Conservation (phyloP, 2,113 vertebrate genomes). For the Accipiter virgatus region DNA sequence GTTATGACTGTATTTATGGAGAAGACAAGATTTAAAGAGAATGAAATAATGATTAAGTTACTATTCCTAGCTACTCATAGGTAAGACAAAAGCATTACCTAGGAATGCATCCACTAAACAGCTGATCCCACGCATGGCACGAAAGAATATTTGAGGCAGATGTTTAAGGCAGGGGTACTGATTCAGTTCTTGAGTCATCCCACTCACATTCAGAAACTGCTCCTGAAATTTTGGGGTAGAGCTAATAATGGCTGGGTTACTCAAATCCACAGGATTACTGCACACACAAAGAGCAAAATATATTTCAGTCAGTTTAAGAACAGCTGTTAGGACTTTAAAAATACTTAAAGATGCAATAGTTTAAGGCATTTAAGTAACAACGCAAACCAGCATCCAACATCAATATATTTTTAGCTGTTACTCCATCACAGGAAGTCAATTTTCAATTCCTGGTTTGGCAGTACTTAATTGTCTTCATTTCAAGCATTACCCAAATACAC, state of each 20-base stretch:
- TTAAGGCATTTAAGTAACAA: background rate
- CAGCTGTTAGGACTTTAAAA: background rate
- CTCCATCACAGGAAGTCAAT: background rate
- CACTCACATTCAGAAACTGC: constrained; percentile 91
- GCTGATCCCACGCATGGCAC: constrained; percentile 96
- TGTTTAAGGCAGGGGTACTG: constrained; percentile 95
- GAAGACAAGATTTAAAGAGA: background rate
- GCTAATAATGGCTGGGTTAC: constrained; percentile 93
- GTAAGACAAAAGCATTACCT: constrained; percentile 77
- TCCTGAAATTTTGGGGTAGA: constrained; percentile 98
- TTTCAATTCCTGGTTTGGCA: background rate
- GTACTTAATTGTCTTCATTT: background rate
- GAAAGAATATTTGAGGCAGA: constrained; percentile 96
- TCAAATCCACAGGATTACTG: constrained; percentile 97
- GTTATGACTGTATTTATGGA: background rate
- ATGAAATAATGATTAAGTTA: background rate
- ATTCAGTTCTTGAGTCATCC: constrained; percentile 90
- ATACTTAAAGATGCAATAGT: background rate
- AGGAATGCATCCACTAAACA: constrained; percentile 95
- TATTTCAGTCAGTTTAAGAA: background rate
- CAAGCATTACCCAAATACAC: background rate
- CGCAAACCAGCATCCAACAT: background rate
- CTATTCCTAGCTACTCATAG: background rate
- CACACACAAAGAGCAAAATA: background rate
- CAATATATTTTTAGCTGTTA: background rate